Evolutionary conservation across 2,888 invertebrate genomes (phyloP).

Genomic region (Drosophila ezoana): DNA sequence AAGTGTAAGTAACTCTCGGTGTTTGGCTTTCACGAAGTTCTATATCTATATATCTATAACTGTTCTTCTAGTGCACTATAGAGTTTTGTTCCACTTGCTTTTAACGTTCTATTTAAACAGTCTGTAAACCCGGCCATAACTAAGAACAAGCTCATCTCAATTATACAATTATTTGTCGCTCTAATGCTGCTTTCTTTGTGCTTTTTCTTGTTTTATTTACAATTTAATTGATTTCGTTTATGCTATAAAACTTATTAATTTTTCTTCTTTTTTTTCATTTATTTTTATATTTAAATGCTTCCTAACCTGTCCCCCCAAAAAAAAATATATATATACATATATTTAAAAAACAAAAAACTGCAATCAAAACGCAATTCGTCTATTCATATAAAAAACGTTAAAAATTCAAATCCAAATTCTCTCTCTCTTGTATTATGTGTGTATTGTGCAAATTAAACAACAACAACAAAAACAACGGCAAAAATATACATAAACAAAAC

Average conservation of each 20-base stretch:
- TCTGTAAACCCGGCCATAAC: conserved; percentile 12
- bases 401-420: conserved; percentile 70
- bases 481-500: conserved; percentile 31
- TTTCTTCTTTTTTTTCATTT: conserved; percentile 57
- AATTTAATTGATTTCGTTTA: conserved; percentile 31
- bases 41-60: conserved; percentile 22
- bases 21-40: conserved; percentile 65
- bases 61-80: conserved; percentile 54
- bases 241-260: conserved; percentile 59
- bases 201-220: conserved; percentile 34
- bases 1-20: conserved; percentile 63
- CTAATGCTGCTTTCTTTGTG: conserved; percentile 59
- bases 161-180: conserved; percentile 30
- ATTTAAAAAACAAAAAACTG: conserved; percentile 47
- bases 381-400: conserved; percentile 38
- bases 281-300: conserved; percentile 65
- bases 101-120: conserved; percentile 26
- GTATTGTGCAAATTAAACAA: conserved; percentile 52
- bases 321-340: conserved; percentile 2
- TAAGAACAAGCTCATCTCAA: conserved; percentile 26
- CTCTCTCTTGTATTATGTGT: conserved; percentile 74
- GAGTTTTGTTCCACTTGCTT: conserved; percentile 28
- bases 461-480: conserved; percentile 39
- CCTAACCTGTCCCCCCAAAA: conserved; percentile 57
- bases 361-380: conserved; percentile 66